Evolutionary conservation across 2,797 vertebrate species (phyloP).

Genomic region (Eulemur mongoz): DNA sequence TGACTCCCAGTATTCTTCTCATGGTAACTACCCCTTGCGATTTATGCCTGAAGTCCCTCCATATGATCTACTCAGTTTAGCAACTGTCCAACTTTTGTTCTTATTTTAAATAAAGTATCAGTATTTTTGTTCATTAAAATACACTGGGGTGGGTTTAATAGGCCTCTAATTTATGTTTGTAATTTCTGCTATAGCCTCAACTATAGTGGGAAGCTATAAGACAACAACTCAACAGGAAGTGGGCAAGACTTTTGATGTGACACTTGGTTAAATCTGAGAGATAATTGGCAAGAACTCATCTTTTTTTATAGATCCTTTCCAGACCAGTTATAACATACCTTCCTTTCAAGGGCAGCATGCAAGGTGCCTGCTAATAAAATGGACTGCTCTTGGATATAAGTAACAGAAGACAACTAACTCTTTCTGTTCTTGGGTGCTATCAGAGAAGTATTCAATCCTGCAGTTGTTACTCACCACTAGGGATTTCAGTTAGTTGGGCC

Average conservation of each 20-base stretch:
- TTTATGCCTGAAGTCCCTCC: background rate
- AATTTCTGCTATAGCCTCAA: background rate
- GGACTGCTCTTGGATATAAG: background rate
- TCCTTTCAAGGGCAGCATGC: background rate
- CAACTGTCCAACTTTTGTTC: background rate
- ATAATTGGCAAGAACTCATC: background rate
- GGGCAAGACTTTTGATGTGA: background rate
- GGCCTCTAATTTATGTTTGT: background rate
- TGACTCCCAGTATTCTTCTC: background rate
- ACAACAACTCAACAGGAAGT: background rate
- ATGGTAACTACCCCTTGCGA: background rate
- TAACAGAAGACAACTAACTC: background rate
- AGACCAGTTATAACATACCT: background rate
- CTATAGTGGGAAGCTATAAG: background rate
- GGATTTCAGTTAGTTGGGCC: background rate
- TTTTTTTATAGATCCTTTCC: background rate
- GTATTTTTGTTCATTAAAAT: background rate
- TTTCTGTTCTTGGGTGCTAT: background rate
- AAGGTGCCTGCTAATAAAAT: background rate
- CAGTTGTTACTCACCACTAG: background rate
- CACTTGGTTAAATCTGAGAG: background rate
- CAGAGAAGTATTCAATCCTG: background rate
- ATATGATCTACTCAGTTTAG: background rate
- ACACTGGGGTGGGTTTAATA: background rate
- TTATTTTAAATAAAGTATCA: background rate